Evolutionary conservation across 1,140 invertebrate genomes (phyloP), one percentile per base, ranked within the genome.

Genomic region (Sitobion miscanthi): DNA sequence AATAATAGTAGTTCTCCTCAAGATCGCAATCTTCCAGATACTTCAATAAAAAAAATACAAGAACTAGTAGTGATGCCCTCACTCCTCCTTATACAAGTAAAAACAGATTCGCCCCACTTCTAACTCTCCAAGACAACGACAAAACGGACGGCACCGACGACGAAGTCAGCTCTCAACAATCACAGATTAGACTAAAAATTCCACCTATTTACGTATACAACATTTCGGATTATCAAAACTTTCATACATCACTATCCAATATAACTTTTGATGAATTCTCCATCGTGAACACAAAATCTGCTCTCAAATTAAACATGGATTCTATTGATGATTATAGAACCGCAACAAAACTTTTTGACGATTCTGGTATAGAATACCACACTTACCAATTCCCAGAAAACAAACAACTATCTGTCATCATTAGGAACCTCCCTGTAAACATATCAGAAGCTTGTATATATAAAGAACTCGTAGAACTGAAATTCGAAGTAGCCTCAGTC

Each of bases 401-500:
- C 17, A 62, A 25, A 62, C n/a, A 90, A n/a, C 88, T 89, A 38
- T 89, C 88, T 3, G n/a, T 89, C 0, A 90, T 90, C 20, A 90
- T 90, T 38, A 91, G 42, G 17, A 91, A 91, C 6, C 25, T 91
- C 21, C 57, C 57, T 14, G 42, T 62, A 2, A 8, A 1, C 0
- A 91, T 77, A 11, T 42, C 57, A 30, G 42, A 91, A 77, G 25
- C 30, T 35, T 42, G 35, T 30, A 69, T 90, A 42, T 69, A 11
- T 90, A 57, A 54, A 42, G 38, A 42, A 42, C 38, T 42, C 38
- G 38, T 42, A 42, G 38, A 42, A 42, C 38, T 42, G 38, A 42
- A 90, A 23, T 90, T 57, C 20, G 7, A 38, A 23, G 25, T 90
- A 38, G 7, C 21, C 17, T 89, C 87, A 14, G 87, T 90, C 9